Base-by-base conservation (phyloP, 2,888 invertebrate species). In the Lathronympha strigana region DNA sequence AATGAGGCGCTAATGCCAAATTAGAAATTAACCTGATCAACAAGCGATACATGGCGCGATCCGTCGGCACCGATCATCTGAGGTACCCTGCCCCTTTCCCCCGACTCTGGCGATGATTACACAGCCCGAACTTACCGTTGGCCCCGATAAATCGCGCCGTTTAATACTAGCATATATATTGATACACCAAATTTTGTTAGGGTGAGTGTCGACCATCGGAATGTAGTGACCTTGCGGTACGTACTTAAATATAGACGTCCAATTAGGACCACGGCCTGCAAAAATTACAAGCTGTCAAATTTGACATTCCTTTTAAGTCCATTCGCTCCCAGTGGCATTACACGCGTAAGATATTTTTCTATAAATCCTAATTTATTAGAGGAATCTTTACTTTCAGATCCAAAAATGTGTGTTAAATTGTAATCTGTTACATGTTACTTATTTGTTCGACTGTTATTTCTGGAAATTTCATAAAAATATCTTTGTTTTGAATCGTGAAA, bases 241-340 rank as follows among this genome's bases (percentile, higher is more conserved):
- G n/a, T 15, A 38, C n/a, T 33, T 33, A 33, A 33, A 33, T 33
- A 33, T 33, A 9, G 21, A n/a, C 21, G 11, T 53, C 21, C 33
- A 36, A 53, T 57, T 40, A 25, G 49, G 63, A 63, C 63, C 21
- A 40, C 6, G 4, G 13, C 11, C 11, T 17, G 23, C 15, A 3
- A 19, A 6, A 36, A 25, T 19, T 23, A 13, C 15, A 4, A 40
- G 53, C 54, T 61, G 66, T 66, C 66, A 66, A 40, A n/a, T 61
- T 75, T 84, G 84, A 85, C 87, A 80, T 72, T 82, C 86, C 84
- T 87, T 88, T 88, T 78, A 78, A 72, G 82, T 86, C 83, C 80
- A 82, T 80, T 81, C 86, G 81, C 94, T 95, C 95, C 95, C 95
- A 94, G 95, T 95, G 95, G 95, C 95, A 94, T 95, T 93, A 93